Evolutionary conservation across 2,888 invertebrate genomes (phyloP).

Genomic region (Apamea anceps): DNA sequence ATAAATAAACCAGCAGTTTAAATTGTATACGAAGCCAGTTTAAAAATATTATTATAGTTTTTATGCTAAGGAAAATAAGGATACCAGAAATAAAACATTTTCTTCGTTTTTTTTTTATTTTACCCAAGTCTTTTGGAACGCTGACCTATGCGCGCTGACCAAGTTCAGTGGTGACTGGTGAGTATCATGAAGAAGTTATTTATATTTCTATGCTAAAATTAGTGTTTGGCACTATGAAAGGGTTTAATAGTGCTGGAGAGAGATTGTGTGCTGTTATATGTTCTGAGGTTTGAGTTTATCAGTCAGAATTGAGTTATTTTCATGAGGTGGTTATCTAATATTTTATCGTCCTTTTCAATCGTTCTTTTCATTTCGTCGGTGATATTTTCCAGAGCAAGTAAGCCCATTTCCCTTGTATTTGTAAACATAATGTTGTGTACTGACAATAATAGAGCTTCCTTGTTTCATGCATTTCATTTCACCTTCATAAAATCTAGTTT

Average conservation of each 20-base stretch:
- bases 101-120: background rate
- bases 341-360: constrained; percentile 9
- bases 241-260: constrained; percentile 19
- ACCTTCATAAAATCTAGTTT: background rate
- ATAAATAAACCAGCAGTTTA: constrained; percentile 10
- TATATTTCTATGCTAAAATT: constrained; percentile 44
- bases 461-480: constrained; percentile 1
- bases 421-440: background rate
- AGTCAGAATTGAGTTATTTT: constrained; percentile 23
- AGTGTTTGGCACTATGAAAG: constrained; percentile 41
- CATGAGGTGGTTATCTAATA: constrained; percentile 45
- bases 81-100: background rate
- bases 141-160: constrained; percentile 17
- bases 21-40: background rate
- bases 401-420: background rate
- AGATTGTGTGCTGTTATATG: constrained; percentile 17
- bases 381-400: background rate
- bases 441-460: background rate
- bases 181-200: constrained; percentile 37
- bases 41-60: background rate
- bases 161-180: constrained; percentile 54
- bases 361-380: background rate
- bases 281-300: background rate
- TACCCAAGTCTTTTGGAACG: background rate
- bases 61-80: background rate